Evolutionary conservation across 2,888 invertebrate species (phyloP).

Genomic region (Plagodis pulveraria): DNA sequence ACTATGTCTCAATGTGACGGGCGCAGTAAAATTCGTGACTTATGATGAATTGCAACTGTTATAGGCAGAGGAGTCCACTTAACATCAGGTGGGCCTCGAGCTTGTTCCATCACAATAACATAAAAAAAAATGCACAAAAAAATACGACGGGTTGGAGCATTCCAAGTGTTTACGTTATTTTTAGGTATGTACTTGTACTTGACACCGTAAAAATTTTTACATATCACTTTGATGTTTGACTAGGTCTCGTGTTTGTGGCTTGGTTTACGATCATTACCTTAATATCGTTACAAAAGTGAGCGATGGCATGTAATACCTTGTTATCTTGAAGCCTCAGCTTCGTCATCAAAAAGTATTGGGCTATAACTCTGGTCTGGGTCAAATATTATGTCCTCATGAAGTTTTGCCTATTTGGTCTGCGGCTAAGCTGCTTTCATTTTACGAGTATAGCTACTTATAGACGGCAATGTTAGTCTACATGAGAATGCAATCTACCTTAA

Average conservation of each 20-base stretch:
- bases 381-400: slow-evolving; percentile 24
- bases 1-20: no score
- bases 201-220: slow-evolving; percentile 1
- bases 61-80: no score
- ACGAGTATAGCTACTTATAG: slow-evolving; percentile 21
- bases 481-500: slow-evolving; percentile 27
- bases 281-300: slow-evolving; percentile 21
- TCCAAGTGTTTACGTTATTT: background rate
- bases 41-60: no score
- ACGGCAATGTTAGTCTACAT: slow-evolving; percentile 16
- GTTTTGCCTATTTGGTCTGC: slow-evolving; percentile 27
- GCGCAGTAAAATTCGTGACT: no score
- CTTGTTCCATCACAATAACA: no score
- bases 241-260: slow-evolving; percentile 16
- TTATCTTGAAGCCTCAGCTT: slow-evolving; percentile 29
- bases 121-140: no score
- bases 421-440: slow-evolving; percentile 22
- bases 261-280: slow-evolving; percentile 22
- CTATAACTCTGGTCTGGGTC: slow-evolving; percentile 25
- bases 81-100: no score
- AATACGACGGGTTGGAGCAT: no score
- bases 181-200: background rate
- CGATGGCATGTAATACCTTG: slow-evolving; percentile 20
- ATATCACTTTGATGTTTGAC: slow-evolving; percentile 18
- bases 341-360: slow-evolving; percentile 30